Conservation (phyloP, 2,797 vertebrate genomes). For the Rousettus madagascariensis region DNA sequence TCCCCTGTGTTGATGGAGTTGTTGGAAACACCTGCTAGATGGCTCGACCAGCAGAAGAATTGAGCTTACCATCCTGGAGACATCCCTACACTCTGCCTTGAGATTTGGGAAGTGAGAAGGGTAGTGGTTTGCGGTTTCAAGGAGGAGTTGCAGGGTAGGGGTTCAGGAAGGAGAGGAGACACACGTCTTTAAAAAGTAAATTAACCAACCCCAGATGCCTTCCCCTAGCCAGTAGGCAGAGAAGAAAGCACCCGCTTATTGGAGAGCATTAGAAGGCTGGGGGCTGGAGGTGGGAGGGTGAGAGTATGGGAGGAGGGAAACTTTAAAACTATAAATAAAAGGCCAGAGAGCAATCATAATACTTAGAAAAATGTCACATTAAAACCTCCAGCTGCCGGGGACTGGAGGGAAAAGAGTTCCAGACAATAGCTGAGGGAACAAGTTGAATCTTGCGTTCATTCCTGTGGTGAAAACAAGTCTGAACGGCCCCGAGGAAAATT, state of each 20-base stretch:
- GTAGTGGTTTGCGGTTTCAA: not conserved
- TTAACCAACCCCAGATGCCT: not conserved
- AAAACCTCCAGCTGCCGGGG: slow-evolving; percentile 80
- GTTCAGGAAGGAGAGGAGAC: slow-evolving; percentile 28
- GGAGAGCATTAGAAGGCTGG: slow-evolving; percentile 44
- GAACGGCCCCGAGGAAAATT: slow-evolving; percentile 86
- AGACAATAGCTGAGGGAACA: slow-evolving; percentile 82
- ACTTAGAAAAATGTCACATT: slow-evolving; percentile 82
- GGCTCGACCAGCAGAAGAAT: not conserved
- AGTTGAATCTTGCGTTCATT: slow-evolving; percentile 92
- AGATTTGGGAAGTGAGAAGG: not conserved
- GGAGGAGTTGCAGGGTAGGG: not conserved
- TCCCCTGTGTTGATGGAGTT: not conserved
- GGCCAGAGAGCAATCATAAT: slow-evolving; percentile 75
- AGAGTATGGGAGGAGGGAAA: not conserved
- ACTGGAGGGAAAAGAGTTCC: slow-evolving; percentile 69
- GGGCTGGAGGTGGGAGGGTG: not conserved
- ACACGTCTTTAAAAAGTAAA: not conserved
- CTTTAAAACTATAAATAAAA: slow-evolving; percentile 60
- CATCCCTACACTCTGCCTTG: not conserved
- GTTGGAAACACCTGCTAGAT: not conserved
- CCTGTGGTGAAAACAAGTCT: slow-evolving; percentile 87
- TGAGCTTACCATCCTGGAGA: not conserved
- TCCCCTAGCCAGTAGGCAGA: not conserved
- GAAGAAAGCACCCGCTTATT: not conserved